Evolutionary conservation across 2,888 invertebrate genomes (phyloP), one percentile per base, ranked within the genome.

Genomic region (Mythimna loreyi): DNA sequence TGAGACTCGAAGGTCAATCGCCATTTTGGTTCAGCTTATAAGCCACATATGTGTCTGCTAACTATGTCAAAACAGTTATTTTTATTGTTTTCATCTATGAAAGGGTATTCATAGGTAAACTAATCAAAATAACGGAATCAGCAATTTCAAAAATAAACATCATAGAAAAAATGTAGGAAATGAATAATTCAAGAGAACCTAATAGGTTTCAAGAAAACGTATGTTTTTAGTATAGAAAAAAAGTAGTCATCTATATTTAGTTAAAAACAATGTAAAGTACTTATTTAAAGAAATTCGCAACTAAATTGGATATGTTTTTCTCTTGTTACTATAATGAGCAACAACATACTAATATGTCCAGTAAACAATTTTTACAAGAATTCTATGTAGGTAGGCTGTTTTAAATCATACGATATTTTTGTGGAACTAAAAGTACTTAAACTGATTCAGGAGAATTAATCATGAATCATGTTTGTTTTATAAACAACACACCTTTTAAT

Each of bases 361-460:
- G 49, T 63, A 78, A 72, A 72, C 57, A 74, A 58, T 2, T 60
- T 62, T 13, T 7, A 11, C 52, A 53, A 53, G 9, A 53, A n/a
- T 9, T 4, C 8, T 57, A 56, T 36, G 28, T 19, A 19, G 3
- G 21, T 49, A 40, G 36, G 40, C n/a, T 40, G 1, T 45, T 36
- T 33, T n/a, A 45, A 13, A 59, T 76, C 59, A 43, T 70, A 70
- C 33, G 60, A 59, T 71, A 21, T 47, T 30, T 47, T 49, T 59
- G 8, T 19, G 11, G 13, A 13, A n/a, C 23, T 2, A 50, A 8
- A 13, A 4, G 40, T 40, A 40, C 36, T 2, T 13, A 6, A 16
- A 19, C n/a, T 1, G 16, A 28, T 40, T 21, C 13, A 3, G 13
- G 16, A 9, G 19, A 33, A 43, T 64, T 63, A n/a, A 40, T 64